Evolutionary conservation across 1,140 invertebrate species (phyloP), one percentile per base, ranked within the genome.

Genomic region (Papilio polyxenes): DNA sequence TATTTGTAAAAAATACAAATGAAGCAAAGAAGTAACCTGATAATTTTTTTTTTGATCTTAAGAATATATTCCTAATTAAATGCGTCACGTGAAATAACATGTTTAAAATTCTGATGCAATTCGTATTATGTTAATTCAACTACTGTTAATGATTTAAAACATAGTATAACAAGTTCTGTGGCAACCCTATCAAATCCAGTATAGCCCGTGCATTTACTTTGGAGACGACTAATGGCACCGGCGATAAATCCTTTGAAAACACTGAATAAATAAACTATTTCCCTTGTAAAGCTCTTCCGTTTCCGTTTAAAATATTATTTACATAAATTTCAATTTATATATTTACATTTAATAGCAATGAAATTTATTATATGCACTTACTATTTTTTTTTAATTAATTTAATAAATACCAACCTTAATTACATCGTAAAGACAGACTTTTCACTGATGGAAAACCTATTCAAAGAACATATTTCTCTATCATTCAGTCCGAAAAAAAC

Each of bases 261-360:
- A 31, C 3, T 31, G 62, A 65, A 65, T 65, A 65, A 65, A 65
- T 65, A 31, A 65, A 65, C 62, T 65, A 65, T 65, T 31, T 31
- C 62, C 23, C 10, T 65, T 23, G 62, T 65, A 31, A 65, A 65
- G 11, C 62, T 31, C 10, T 31, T 17, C 17, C 51, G 51, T 65
- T 65, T 65, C 6, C 62, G 31, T 65, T 65, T 65, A 65, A 65
- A 65, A 65, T 37, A 65, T 15, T 31, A 65, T 65, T 31, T 65
- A 65, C 62, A 65, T 65, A 11, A 65, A 65, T 65, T 65, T 31
- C 59, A 65, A 65, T 65, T 65, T 65, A 31, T 31, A 31, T 31
- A 31, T 11, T 9, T 31, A 65, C 23, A 11, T 31, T 13, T 31
- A 31, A 31, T 65, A 31, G 59, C 23, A 31, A 13, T 65, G 13